A percentile compares a stretch with the other conserved stretches of the same genome.
These are phyloP conservation scores for Notolabrus celidotus DNA, from an alignment of 2,797 vertebrate species.

Conservation along the genomic window DNA sequence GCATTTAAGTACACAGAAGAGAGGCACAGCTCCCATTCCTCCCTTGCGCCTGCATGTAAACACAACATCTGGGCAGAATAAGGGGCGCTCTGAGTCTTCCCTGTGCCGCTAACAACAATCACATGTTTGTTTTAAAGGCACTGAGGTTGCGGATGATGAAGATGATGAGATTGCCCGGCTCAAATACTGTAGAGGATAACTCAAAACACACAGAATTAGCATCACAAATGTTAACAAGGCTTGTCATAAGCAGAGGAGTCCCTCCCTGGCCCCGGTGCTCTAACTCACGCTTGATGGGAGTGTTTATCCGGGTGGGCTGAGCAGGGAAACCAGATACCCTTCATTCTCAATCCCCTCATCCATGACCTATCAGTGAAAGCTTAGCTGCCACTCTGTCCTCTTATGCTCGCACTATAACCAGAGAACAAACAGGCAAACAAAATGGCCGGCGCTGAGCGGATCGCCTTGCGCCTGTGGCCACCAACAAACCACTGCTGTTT, in stretches of 20 bases:
- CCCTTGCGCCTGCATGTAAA: conserved; percentile 28
- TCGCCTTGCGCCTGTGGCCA: conserved; percentile 45
- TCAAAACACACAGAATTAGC: conserved; percentile 43
- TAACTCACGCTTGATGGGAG: conserved; percentile 8
- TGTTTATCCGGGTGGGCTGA: conserved; percentile 49
- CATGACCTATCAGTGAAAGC: conserved; percentile 32
- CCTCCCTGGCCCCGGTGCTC: background rate
- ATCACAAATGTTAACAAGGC: conserved; percentile 20
- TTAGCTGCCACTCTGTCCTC: conserved; percentile 18
- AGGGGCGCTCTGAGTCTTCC: conserved; percentile 10
- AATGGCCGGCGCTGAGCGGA: conserved; percentile 23
- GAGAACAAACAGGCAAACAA: conserved; percentile 67
- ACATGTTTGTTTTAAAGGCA: conserved; percentile 50
- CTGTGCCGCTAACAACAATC: conserved; percentile 44
- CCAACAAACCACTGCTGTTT: conserved; percentile 48
- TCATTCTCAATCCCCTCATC: conserved; percentile 24
- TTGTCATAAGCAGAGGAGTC: conserved; percentile 19
- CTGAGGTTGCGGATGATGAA: background rate
- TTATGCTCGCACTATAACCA: conserved; percentile 14
- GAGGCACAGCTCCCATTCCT: conserved; percentile 40
- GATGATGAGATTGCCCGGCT: conserved; percentile 24
- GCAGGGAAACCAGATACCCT: conserved; percentile 52
- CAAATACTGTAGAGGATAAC: conserved; percentile 43
- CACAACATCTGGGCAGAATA: conserved; percentile 39
- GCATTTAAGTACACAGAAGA: conserved; percentile 50